Conservation (phyloP, 2,888 invertebrate genomes). For the Tiliacea aurago region DNA sequence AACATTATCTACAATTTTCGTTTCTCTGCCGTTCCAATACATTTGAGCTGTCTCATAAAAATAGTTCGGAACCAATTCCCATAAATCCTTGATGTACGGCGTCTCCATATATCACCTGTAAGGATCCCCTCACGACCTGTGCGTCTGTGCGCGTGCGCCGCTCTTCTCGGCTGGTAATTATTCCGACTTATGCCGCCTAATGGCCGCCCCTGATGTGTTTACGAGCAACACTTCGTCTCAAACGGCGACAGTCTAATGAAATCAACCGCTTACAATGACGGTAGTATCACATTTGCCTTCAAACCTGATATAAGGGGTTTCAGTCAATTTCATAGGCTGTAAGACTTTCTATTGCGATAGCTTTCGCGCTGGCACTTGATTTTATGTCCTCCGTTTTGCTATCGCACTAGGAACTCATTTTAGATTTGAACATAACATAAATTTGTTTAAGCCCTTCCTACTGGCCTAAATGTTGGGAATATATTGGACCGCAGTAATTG, state of each 20-base stretch:
- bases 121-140: slow-evolving; percentile 38
- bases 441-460: slow-evolving; percentile 45
- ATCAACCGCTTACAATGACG: slow-evolving; percentile 74
- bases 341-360: slow-evolving; percentile 61
- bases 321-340: slow-evolving; percentile 58
- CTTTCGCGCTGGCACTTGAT: slow-evolving; percentile 43
- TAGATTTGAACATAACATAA: slow-evolving; percentile 56
- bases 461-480: slow-evolving; percentile 30
- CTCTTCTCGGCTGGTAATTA: slow-evolving; percentile 70
- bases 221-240: slow-evolving; percentile 68
- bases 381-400: slow-evolving; percentile 48
- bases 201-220: slow-evolving; percentile 76
- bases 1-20: slow-evolving; percentile 6
- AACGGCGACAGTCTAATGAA: slow-evolving; percentile 71
- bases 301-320: slow-evolving; percentile 57
- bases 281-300: slow-evolving; percentile 61
- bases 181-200: slow-evolving; percentile 74
- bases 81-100: slow-evolving; percentile 48
- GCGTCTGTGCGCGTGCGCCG: slow-evolving; percentile 40
- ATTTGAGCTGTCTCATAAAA: slow-evolving; percentile 48
- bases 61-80: slow-evolving; percentile 46
- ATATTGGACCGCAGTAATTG: slow-evolving; percentile 4
- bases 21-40: slow-evolving; percentile 21
- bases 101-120: slow-evolving; percentile 58
- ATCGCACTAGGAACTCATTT: slow-evolving; percentile 50